phyloP scores from a whole-genome alignment of 2,113 vertebrate species.

The Potamarius usumacintae region DNA sequence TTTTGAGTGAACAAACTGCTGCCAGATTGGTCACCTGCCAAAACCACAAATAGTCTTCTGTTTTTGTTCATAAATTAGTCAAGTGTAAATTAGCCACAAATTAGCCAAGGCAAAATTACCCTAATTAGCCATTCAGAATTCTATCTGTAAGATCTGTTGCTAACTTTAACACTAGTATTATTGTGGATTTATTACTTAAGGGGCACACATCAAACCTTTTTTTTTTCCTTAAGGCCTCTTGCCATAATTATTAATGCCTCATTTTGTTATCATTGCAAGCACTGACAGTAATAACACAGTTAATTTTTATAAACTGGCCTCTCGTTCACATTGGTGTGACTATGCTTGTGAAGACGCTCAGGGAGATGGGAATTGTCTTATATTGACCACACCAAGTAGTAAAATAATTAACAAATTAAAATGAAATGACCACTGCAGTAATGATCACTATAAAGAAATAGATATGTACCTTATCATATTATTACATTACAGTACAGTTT shows the following conservation, averaged over 20 bases:
- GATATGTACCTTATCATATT: background rate
- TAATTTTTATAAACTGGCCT: background rate
- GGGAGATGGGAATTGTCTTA: background rate
- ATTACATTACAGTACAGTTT: background rate
- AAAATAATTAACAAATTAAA: background rate
- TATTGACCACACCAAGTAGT: background rate
- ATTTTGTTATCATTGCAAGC: background rate
- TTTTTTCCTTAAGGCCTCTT: background rate
- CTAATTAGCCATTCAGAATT: conserved; percentile 1
- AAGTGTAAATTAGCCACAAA: background rate
- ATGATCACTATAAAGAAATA: background rate
- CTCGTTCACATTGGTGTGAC: background rate
- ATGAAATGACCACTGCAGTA: background rate
- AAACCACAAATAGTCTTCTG: background rate
- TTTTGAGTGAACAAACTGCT: background rate
- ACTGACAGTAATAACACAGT: background rate
- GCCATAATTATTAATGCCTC: background rate
- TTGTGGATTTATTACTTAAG: background rate
- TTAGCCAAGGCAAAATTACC: background rate
- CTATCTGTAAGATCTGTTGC: background rate
- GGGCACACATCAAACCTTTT: background rate
- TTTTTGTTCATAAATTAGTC: background rate
- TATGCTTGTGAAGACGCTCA: background rate
- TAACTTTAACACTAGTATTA: background rate
- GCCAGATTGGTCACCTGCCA: conserved; percentile 5